Conservation (phyloP, 2,113 vertebrate genomes). For the Gymnarchus niloticus region DNA sequence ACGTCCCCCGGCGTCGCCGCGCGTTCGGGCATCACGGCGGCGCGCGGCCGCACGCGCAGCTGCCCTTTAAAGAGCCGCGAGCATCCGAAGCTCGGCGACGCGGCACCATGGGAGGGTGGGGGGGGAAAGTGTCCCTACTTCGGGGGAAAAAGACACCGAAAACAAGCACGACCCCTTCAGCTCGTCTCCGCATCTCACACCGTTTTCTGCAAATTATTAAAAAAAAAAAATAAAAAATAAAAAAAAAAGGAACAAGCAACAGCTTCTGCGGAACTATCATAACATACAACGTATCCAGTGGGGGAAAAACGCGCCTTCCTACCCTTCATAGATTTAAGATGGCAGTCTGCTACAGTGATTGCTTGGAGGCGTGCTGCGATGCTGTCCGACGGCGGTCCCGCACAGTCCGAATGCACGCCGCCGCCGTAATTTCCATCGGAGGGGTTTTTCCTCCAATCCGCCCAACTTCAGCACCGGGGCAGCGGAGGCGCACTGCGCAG, state of each 20-base stretch:
- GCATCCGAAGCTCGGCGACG: slow-evolving; percentile 39
- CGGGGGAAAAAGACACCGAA: slow-evolving; percentile 8
- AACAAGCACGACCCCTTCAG: slow-evolving; percentile 13
- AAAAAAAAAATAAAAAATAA: too few relatives aligned
- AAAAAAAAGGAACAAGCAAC: too few relatives aligned
- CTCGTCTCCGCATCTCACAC: slow-evolving; percentile 29
- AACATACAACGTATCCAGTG: slow-evolving; percentile 36
- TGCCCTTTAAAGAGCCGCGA: slow-evolving; percentile 25
- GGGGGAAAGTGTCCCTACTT: not conserved
- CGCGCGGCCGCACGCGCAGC: slow-evolving; percentile 42
- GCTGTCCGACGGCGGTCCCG: slow-evolving; percentile 38
- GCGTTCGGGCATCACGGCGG: not conserved
- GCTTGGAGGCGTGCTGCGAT: slow-evolving; percentile 36
- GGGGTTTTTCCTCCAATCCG: slow-evolving; percentile 67
- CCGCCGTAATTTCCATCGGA: slow-evolving; percentile 59
- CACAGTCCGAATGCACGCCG: slow-evolving; percentile 50
- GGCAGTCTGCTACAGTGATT: slow-evolving; percentile 51
- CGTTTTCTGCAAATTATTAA: slow-evolving; percentile 28
- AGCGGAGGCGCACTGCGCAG: slow-evolving; percentile 69
- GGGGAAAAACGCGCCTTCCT: slow-evolving; percentile 49
- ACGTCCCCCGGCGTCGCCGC: too few relatives aligned
- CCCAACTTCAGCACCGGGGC: slow-evolving; percentile 77
- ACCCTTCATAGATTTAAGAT: slow-evolving; percentile 50
- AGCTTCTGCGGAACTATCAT: slow-evolving; percentile 40
- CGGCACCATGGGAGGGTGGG: not conserved